Evolutionary conservation across 2,113 vertebrate species (phyloP).

Genomic region (cattle (Bos taurus)): ARS-UCD2.0 NC_037329.1:121656001-121656500

Average conservation of each 20-base stretch:
- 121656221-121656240: background rate
- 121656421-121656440: background rate
- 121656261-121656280: background rate
- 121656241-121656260: background rate
- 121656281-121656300: background rate
- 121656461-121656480: background rate
- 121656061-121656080: background rate
- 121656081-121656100: background rate
- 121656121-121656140: fast-evolving
- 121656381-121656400: background rate
- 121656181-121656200: fast-evolving
- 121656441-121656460: background rate
- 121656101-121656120: fast-evolving
- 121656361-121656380: background rate
- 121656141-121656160: background rate
- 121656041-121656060: background rate
- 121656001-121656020: background rate
- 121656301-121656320: background rate
- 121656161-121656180: background rate
- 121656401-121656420: fast-evolving
- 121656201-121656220: background rate
- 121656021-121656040: background rate
- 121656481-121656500: background rate
- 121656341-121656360: background rate
- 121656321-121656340: background rate